Evolutionary conservation across 2,888 invertebrate genomes (phyloP), one percentile per base, ranked within the genome.

Genomic region (Reticulitermes lucifugus): DNA sequence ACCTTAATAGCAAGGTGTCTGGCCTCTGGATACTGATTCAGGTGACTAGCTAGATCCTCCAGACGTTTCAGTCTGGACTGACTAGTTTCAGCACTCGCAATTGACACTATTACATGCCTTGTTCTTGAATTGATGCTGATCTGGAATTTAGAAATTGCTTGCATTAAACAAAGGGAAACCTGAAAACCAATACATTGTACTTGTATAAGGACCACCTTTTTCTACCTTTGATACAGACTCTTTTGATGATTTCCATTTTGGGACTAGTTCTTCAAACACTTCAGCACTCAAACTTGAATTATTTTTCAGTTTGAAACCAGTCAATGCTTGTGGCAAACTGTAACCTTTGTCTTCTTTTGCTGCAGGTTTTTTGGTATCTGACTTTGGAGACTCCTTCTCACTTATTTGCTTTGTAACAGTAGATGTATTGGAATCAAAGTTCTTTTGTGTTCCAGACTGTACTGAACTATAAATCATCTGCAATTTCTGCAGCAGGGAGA

Each of bases 1-100:
- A 94, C 94, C 93, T 95, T 96, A 79, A 95, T 93, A 87, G 96
- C 96, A 87, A 94, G 93, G 89, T 94, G 94, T 88, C 95, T 93
- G 5, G 96, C 94, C 88, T 96, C 95, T 0, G 96, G 96, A 91
- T 95, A 95, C 88, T 94, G 93, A 87, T 94, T 93, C n/a, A 97
- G 90, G 89, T 97, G 96, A 0, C 91, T 91, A 71, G 95, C 93
- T 79, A 97, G 92, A 88, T 95, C 94, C 89, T 95, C 95, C 0
- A 96, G 90, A 88, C 95, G 92, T 83, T 93, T 92, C 87, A 93
- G 90, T 87, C 93, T 93, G 5, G 94, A 94, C 29, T 92, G 91
- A 22, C 91, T 90, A 2, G 92, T 92, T 88, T 93, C 92, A 0
- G 95, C 94, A 14, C 91, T 91, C 60, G 91, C 90, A 83, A 96